Evolutionary conservation across 1,140 invertebrate genomes (phyloP).

Genomic region (Drosophila burlai): DNA sequence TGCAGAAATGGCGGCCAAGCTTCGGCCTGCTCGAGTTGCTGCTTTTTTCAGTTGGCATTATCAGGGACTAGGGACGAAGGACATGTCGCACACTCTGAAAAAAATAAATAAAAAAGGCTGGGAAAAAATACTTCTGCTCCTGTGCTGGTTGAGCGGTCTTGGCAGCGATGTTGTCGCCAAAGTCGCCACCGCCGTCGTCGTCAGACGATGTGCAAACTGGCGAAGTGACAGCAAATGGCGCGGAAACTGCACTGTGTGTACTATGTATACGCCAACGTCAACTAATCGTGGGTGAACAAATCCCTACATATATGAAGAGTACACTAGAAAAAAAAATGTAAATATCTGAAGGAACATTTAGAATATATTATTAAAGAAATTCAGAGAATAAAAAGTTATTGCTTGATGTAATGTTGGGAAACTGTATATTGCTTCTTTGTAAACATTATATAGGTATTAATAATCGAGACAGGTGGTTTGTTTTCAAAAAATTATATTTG

Average conservation of each 20-base stretch:
- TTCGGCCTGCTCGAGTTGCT: constrained; percentile 38
- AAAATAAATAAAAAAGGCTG: background rate
- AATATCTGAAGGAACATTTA: background rate
- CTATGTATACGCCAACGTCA: constrained; percentile 62
- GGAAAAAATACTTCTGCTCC: constrained; percentile 32
- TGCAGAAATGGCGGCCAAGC: constrained; percentile 65
- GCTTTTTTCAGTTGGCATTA: constrained; percentile 79
- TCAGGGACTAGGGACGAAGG: constrained; percentile 29
- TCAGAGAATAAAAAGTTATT: background rate
- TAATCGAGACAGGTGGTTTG: too few relatives aligned
- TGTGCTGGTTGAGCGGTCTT: constrained; percentile 77
- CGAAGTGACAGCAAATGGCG: constrained; percentile 82
- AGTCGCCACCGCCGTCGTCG: constrained; percentile 36
- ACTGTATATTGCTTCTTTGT: background rate
- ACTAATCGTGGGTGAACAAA: constrained; percentile 83
- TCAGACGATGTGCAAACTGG: constrained; percentile 82
- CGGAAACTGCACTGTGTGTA: constrained; percentile 69
- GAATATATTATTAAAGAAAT: background rate
- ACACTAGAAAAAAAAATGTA: background rate
- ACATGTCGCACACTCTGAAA: constrained; percentile 35
- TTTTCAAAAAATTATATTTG: too few relatives aligned
- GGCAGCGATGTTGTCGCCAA: constrained; percentile 47
- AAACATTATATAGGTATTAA: background rate
- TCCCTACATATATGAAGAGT: constrained; percentile 79
- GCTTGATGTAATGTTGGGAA: background rate